Evolutionary conservation across 1,140 invertebrate genomes (phyloP).

Genomic region (Geopemphigus sp.): DNA sequence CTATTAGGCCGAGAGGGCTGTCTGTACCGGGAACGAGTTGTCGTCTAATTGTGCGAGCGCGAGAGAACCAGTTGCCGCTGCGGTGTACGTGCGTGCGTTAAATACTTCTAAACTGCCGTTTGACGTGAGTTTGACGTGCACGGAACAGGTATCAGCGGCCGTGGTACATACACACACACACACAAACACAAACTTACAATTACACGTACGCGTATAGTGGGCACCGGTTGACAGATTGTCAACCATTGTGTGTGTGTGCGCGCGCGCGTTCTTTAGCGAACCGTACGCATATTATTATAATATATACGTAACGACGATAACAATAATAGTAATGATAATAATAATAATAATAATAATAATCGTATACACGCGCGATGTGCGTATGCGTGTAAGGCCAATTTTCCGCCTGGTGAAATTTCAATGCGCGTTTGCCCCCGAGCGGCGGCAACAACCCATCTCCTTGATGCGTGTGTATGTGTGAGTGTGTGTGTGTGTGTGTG

Average conservation of each 20-base stretch:
- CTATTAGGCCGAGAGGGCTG: slow-evolving; percentile 39
- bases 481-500: no score
- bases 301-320: neutral
- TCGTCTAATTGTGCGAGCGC: slow-evolving; percentile 35
- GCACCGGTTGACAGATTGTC: slow-evolving; percentile 46
- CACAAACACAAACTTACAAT: neutral
- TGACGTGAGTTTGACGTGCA: slow-evolving; percentile 41
- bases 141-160: slow-evolving; percentile 30
- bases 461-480: neutral
- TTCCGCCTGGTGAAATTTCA: slow-evolving; percentile 46
- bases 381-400: slow-evolving; percentile 32
- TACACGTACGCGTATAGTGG: no score
- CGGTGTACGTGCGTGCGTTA: neutral
- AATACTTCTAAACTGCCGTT: slow-evolving; percentile 43
- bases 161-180: neutral
- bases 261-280: no score
- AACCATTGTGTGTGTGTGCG: slow-evolving; percentile 23
- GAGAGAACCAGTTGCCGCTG: slow-evolving; percentile 37
- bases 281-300: slow-evolving; percentile 3
- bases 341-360: neutral
- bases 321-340: slow-evolving; percentile 16
- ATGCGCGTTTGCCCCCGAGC: neutral
- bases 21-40: slow-evolving; percentile 41
- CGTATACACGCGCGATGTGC: neutral
- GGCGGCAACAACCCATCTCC: neutral